Evolutionary conservation across 2,797 vertebrate species (phyloP), one percentile per base, ranked within the genome.

Genomic region (Varecia variegata): DNA sequence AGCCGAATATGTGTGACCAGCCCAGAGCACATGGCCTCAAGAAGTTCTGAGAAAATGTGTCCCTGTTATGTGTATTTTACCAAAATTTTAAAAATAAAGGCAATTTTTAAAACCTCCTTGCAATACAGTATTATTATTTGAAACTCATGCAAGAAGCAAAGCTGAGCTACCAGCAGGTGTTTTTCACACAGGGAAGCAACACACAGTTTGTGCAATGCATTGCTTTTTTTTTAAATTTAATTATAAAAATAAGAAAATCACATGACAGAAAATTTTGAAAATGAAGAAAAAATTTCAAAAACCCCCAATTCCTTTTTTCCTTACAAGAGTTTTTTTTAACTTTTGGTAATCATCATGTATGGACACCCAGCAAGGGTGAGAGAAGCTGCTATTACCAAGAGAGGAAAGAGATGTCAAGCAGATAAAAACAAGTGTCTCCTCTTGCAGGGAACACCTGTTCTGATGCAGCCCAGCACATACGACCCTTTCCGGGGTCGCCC

Each of bases 151-250:
- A 58, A 56, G 58, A 68, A 83, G 35, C 47, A 88, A 74, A 84
- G 40, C 56, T 74, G 40, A 40, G n/a, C 76, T 83, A 18, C 76
- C 3, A 0, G 35, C 43, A 91, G n/a, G 67, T 79, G 8, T 52
- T 90, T 77, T 27, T 77, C 77, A 45, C 15, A 20, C 9, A 79
- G 62, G 79, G 25, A 84, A 81, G 71, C 32, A 74, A 84, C 71
- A 71, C 17, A 50, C 4, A 65, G n/a, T 40, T 73, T 54, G 20
- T 47, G 35, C 60, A 52, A n/a, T 56, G 54, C 89, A 58, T 25
- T 90, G 68, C 89, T 77, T 58, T 95, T 92, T 90, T 50, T 47
- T 77, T 73, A 68, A 86, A 65, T 73, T 77, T 76, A 65, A 90
- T 79, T 94, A 67, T 73, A 90, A 77, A 90, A 92, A 56, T 56